Conservation (phyloP, 1,140 invertebrate genomes). For the Tetranychus urticae region DNA sequence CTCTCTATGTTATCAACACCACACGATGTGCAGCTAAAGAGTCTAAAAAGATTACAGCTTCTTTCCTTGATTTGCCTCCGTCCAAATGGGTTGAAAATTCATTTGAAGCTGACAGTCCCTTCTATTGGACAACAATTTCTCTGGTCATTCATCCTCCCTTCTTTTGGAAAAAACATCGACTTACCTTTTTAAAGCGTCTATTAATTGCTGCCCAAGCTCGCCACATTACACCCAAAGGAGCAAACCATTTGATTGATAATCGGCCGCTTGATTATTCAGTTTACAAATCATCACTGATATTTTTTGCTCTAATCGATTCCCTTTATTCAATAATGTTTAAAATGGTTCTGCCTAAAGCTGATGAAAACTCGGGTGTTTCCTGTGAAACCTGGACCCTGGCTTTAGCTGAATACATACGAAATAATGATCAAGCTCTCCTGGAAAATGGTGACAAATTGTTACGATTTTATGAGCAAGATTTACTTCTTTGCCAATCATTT, state of each 20-base stretch:
- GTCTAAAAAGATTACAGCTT: slow-evolving; percentile 35
- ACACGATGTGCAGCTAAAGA: slow-evolving; percentile 46
- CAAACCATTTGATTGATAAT: slow-evolving; percentile 16
- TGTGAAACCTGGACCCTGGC: slow-evolving; percentile 52
- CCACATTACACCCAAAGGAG: slow-evolving; percentile 16
- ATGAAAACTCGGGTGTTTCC: slow-evolving; percentile 26
- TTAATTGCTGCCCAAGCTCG: slow-evolving; percentile 53
- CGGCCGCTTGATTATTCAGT: slow-evolving; percentile 41
- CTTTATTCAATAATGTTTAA: slow-evolving; percentile 50
- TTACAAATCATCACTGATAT: slow-evolving; percentile 63
- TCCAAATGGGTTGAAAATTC: slow-evolving; percentile 42
- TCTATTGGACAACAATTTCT: slow-evolving; percentile 58
- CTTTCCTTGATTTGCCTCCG: slow-evolving; percentile 34
- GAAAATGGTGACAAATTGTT: slow-evolving; percentile 65
- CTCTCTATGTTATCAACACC: slow-evolving; percentile 78
- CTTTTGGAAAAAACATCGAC: slow-evolving; percentile 35
- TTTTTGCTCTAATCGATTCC: slow-evolving; percentile 52
- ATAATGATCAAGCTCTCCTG: slow-evolving; percentile 67
- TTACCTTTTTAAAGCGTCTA: slow-evolving; percentile 48
- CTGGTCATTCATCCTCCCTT: slow-evolving; percentile 46
- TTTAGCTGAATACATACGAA: slow-evolving; percentile 72
- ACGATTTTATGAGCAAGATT: slow-evolving; percentile 55
- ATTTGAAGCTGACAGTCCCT: slow-evolving; percentile 66
- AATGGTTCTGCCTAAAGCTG: slow-evolving; percentile 10
- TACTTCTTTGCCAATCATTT: slow-evolving; percentile 66